These are phyloP conservation scores for Labroides dimidiatus DNA, from an alignment of 2,797 vertebrate genomes.

Conservation along the genomic window DNA sequence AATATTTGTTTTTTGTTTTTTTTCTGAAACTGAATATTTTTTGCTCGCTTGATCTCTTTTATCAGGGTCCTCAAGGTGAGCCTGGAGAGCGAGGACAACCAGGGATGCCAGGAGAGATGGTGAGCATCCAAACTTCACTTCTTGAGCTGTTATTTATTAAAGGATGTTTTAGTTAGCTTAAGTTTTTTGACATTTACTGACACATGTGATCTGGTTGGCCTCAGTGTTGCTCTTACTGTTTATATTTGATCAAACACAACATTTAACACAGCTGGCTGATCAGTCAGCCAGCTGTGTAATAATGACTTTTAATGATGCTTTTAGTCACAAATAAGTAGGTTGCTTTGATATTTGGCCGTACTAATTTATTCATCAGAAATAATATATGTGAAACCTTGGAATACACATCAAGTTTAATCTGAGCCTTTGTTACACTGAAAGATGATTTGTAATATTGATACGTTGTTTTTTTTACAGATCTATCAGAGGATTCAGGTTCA, in stretches of 20 bases:
- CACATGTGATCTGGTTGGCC: too few relatives aligned
- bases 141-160: not conserved
- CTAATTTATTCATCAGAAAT: not conserved
- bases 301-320: not conserved
- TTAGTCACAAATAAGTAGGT: not conserved
- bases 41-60: not conserved
- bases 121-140: slow-evolving; percentile 54
- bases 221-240: too few relatives aligned
- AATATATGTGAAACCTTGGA: too few relatives aligned
- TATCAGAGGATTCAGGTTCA: not conserved
- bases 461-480: not conserved
- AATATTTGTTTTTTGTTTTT: not conserved
- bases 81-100: slow-evolving; percentile 83
- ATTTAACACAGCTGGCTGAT: too few relatives aligned
- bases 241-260: too few relatives aligned
- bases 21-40: not conserved
- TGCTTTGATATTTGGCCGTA: not conserved
- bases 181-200: too few relatives aligned
- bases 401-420: not conserved
- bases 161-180: too few relatives aligned
- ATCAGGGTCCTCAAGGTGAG: slow-evolving; percentile 85
- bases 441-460: not conserved
- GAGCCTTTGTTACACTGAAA: not conserved
- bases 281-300: too few relatives aligned
- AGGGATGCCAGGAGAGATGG: slow-evolving; percentile 85